Conservation (phyloP, 2,113 vertebrate species). For the Prunella himalayana region DNA sequence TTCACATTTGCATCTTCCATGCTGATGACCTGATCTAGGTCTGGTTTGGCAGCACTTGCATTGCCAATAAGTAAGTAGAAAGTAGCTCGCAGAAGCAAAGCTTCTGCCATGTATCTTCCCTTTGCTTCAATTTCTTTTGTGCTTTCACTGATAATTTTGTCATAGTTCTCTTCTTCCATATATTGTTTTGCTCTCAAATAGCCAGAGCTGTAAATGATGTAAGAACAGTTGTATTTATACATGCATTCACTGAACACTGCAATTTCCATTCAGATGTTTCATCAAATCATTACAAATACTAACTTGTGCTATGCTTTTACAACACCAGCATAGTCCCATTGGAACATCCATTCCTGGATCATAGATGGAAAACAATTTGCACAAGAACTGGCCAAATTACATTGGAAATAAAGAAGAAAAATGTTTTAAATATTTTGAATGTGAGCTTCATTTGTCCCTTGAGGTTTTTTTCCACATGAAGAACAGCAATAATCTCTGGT, state of each 20-base stretch:
- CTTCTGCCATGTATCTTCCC: constrained; percentile 91
- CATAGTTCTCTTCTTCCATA: constrained; percentile 99
- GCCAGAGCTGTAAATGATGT: constrained; percentile 81
- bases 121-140: constrained; percentile 93
- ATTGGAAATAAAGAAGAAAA: neutral
- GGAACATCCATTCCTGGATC: neutral
- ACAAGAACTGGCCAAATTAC: neutral
- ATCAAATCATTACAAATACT: neutral
- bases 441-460: neutral
- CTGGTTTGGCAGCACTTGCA: constrained; percentile 89
- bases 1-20: constrained; percentile 93
- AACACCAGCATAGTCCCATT: neutral
- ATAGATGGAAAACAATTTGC: neutral
- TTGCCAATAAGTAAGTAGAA: constrained; percentile 98
- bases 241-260: neutral
- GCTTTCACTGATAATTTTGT: constrained; percentile 98
- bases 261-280: neutral
- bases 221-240: neutral
- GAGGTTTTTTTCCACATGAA: neutral
- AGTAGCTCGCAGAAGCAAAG: constrained; percentile 91
- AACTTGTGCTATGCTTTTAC: neutral
- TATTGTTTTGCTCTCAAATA: constrained; percentile 98
- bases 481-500: neutral
- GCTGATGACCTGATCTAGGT: constrained; percentile 93
- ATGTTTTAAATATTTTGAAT: neutral